Evolutionary conservation across 1,140 invertebrate species (phyloP).

Genomic region (Penaeus vannamei): DNA sequence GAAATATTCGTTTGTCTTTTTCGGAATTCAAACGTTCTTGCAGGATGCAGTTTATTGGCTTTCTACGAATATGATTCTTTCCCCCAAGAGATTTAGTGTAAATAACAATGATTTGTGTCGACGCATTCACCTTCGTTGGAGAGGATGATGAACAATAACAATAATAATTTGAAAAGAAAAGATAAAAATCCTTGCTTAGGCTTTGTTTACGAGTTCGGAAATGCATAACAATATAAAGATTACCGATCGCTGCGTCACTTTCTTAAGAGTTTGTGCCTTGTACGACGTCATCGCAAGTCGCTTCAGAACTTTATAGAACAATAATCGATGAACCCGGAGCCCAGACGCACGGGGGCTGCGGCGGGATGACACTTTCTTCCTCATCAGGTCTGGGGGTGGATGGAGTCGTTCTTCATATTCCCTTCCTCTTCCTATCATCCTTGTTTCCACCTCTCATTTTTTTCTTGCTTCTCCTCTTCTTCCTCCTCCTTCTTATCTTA

Average conservation of each 20-base stretch:
- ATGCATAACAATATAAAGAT: too few relatives aligned
- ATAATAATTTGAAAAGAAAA: too few relatives aligned
- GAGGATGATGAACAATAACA: too few relatives aligned
- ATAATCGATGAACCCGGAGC: neutral
- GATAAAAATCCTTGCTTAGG: too few relatives aligned
- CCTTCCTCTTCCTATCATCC: too few relatives aligned
- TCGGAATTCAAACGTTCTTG: conserved; percentile 26
- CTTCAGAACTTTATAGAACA: conserved; percentile 33
- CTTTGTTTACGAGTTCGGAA: too few relatives aligned
- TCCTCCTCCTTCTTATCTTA: too few relatives aligned
- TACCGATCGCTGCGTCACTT: neutral
- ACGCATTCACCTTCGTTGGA: neutral
- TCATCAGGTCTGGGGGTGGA: too few relatives aligned
- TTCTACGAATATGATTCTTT: neutral
- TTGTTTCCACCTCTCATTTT: too few relatives aligned
- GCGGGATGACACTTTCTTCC: neutral
- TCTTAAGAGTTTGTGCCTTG: conserved; percentile 14
- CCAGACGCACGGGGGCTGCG: too few relatives aligned
- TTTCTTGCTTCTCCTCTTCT: too few relatives aligned
- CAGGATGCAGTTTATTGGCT: conserved; percentile 30
- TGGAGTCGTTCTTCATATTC: too few relatives aligned
- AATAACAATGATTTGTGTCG: neutral
- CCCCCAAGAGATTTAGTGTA: neutral
- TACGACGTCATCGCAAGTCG: conserved; percentile 40
- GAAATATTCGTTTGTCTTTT: neutral